Conservation (phyloP, 2,888 invertebrate species). For the Aphodius sticticus region DNA sequence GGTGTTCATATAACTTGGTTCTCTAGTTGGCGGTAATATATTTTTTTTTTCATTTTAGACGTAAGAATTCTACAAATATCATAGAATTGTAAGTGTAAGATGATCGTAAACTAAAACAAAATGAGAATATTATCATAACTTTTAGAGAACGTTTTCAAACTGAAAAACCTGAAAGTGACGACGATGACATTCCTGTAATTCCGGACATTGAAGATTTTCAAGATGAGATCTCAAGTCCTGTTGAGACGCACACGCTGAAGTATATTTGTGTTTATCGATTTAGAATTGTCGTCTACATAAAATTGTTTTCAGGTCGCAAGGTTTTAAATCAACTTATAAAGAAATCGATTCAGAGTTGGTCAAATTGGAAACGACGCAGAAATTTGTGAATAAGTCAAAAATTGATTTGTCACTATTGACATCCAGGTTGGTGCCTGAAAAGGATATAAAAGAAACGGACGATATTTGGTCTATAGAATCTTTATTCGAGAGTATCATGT, state of each 20-base stretch:
- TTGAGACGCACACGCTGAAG: conserved; percentile 71
- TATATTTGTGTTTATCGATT: conserved; percentile 53
- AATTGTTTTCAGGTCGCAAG: conserved; percentile 64
- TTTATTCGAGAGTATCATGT: conserved; percentile 70
- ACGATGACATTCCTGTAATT: conserved; percentile 76
- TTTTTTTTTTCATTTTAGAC: conserved; percentile 52
- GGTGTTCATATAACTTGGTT: neutral
- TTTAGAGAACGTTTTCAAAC: conserved; percentile 65
- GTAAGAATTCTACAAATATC: conserved; percentile 57
- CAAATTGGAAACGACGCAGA: conserved; percentile 49
- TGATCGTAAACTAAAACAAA: conserved; percentile 50
- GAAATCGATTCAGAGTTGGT: conserved; percentile 70
- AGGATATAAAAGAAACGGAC: conserved; percentile 70
- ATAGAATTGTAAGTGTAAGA: conserved; percentile 62
- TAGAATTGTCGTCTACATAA: conserved; percentile 33
- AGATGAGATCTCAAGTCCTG: conserved; percentile 69
- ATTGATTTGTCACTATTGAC: conserved; percentile 76
- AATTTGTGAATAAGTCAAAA: conserved; percentile 65
- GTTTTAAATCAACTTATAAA: conserved; percentile 72
- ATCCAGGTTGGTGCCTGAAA: conserved; percentile 70
- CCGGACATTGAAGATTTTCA: conserved; percentile 80
- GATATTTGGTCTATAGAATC: conserved; percentile 82
- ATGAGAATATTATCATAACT: neutral
- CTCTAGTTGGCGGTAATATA: neutral
- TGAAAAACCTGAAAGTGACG: conserved; percentile 56